Evolutionary conservation across 2,888 invertebrate species (phyloP).

Genomic region (Plutella xylostella): DNA sequence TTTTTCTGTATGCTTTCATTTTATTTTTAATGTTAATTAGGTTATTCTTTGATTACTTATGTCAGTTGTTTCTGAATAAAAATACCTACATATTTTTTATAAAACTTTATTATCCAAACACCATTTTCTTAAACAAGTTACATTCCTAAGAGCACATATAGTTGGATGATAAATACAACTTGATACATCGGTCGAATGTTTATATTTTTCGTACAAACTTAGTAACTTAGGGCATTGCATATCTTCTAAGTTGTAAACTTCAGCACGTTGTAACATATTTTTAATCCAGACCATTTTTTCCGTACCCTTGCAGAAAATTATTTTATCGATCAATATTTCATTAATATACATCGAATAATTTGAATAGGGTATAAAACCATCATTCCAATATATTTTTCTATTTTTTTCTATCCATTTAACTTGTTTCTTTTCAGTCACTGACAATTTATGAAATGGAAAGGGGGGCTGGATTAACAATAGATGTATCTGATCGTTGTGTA

Average conservation of each 20-base stretch:
- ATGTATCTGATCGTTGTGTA: slow-evolving; percentile 4
- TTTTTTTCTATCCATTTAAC: too few relatives aligned
- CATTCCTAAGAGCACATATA: slow-evolving; percentile 8
- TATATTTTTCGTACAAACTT: background rate
- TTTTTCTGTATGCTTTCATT: too few relatives aligned
- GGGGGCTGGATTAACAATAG: slow-evolving; percentile 17
- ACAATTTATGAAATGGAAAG: slow-evolving; percentile 16
- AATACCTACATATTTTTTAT: too few relatives aligned
- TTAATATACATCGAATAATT: too few relatives aligned
- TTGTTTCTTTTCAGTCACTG: slow-evolving; percentile 13
- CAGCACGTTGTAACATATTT: background rate
- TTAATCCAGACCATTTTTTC: slow-evolving; percentile 7
- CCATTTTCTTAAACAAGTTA: slow-evolving; percentile 6
- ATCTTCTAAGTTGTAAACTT: slow-evolving; percentile 7
- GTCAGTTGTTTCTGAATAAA: too few relatives aligned
- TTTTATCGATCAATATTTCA: slow-evolving; percentile 15
- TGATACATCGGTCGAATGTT: background rate
- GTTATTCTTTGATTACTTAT: too few relatives aligned
- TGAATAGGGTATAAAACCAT: background rate
- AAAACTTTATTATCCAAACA: too few relatives aligned
- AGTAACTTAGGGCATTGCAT: background rate
- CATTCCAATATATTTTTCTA: slow-evolving; percentile 6
- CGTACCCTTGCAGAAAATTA: slow-evolving; percentile 4
- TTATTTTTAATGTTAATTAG: too few relatives aligned
- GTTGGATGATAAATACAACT: slow-evolving; percentile 6